Percentiles rank a stretch among this genome's conserved stretches.
phyloP scores from a whole-genome alignment of 2,888 invertebrate species.

The Tipula confusa region DNA sequence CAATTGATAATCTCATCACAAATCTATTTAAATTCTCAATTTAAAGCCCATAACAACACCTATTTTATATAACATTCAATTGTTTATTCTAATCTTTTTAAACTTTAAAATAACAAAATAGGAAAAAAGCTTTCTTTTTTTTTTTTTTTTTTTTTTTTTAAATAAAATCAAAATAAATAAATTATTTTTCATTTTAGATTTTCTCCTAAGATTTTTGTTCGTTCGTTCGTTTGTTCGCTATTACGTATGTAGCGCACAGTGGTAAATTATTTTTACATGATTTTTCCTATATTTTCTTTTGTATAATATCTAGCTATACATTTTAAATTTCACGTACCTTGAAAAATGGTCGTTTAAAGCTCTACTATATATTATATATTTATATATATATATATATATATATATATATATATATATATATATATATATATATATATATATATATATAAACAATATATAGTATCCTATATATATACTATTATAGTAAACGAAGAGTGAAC shows the following conservation, averaged over 20 bases:
- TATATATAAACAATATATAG: no score
- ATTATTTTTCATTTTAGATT: neutral
- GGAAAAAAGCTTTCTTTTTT: neutral
- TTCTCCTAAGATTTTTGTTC: neutral
- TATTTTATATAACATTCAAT: neutral
- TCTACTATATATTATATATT: no score
- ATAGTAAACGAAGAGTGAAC: neutral
- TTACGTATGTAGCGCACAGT: neutral
- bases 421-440: no score
- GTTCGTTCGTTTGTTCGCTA: no score
- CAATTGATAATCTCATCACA: conserved; percentile 12
- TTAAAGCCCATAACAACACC: conserved; percentile 12
- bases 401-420: no score
- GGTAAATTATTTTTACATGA: neutral
- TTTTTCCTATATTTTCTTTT: neutral
- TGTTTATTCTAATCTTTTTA: conserved; percentile 25
- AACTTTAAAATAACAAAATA: neutral
- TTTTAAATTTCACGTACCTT: neutral
- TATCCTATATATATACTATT: no score
- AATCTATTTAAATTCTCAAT: conserved; percentile 12
- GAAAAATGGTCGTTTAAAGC: no score
- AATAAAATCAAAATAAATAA: conserved; percentile 25
- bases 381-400: no score
- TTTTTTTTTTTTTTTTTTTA: neutral
- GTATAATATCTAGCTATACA: neutral